Evolutionary conservation across 2,888 invertebrate species (phyloP), one percentile per base, ranked within the genome.

Genomic region (Oithona nana): DNA sequence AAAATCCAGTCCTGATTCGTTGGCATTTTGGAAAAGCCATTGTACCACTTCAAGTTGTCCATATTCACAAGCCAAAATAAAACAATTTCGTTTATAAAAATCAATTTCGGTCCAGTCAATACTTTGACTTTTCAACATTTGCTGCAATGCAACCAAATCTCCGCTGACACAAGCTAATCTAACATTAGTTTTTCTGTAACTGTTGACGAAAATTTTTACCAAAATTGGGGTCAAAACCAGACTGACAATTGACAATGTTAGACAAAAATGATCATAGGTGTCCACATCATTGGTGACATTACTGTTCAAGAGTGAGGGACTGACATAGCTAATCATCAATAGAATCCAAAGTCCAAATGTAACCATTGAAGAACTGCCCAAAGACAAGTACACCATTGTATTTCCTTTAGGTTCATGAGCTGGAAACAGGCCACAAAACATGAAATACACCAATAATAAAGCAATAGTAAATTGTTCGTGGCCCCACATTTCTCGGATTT

Each of bases 391-490:
- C 28, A 54, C 61, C 61, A 61, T 3, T 54, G 54, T 50, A 28
- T 61, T 68, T 76, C 81, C 70, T 86, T 83, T 66, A 73, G 73
- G 0, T 78, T n/a, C n/a, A n/a, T n/a, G n/a, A n/a, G n/a, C n/a
- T n/a, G n/a, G n/a, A n/a, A n/a, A n/a, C n/a, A n/a, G n/a, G n/a
- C n/a, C n/a, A n/a, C n/a, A n/a, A n/a, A n/a, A n/a, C n/a, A n/a
- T n/a, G n/a, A n/a, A n/a, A n/a, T n/a, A n/a, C n/a, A n/a, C n/a
- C n/a, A n/a, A n/a, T n/a, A n/a, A n/a, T n/a, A n/a, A n/a, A n/a
- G n/a, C n/a, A n/a, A n/a, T n/a, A n/a, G n/a, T n/a, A n/a, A n/a
- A n/a, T n/a, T n/a, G n/a, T n/a, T n/a, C n/a, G n/a, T n/a, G n/a
- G n/a, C n/a, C n/a, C n/a, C n/a, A n/a, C n/a, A n/a, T n/a, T n/a